Evolutionary conservation across 2,888 invertebrate genomes (phyloP).

Genomic region (Brachyptera putata): DNA sequence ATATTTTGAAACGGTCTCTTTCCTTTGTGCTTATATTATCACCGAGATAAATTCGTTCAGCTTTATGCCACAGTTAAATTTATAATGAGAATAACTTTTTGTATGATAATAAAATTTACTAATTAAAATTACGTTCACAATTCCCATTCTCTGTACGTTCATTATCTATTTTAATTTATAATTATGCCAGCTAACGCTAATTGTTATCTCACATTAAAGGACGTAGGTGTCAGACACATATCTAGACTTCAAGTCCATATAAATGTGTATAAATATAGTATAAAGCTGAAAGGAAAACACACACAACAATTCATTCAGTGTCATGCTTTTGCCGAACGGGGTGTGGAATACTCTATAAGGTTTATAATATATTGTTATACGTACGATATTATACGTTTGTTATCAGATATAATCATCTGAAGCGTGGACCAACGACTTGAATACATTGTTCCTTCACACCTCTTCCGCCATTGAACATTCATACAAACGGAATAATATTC

Average conservation of each 20-base stretch:
- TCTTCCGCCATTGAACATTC: background rate
- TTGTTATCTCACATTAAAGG: slow-evolving; percentile 24
- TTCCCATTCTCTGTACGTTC: no score
- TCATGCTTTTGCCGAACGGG: background rate
- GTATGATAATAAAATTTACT: no score
- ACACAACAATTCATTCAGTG: background rate
- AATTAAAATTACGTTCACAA: no score
- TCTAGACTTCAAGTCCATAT: slow-evolving; percentile 9
- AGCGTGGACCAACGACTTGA: background rate
- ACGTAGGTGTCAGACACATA: slow-evolving; percentile 26
- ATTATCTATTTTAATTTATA: slow-evolving; percentile 1
- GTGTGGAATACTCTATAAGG: background rate
- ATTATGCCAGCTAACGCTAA: slow-evolving; percentile 15
- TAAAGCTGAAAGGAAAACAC: no score
- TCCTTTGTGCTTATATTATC: no score
- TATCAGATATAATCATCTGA: background rate
- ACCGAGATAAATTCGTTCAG: no score
- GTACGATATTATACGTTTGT: background rate
- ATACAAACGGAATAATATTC: no score
- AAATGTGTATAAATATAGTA: background rate
- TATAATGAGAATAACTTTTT: no score
- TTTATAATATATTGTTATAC: slow-evolving; percentile 1
- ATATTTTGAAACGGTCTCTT: no score
- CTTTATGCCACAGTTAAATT: no score
- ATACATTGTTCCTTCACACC: slow-evolving; percentile 10